These are phyloP conservation scores for Apotomis turbidana DNA, from an alignment of 2,888 invertebrate genomes.

Conservation along the genomic window DNA sequence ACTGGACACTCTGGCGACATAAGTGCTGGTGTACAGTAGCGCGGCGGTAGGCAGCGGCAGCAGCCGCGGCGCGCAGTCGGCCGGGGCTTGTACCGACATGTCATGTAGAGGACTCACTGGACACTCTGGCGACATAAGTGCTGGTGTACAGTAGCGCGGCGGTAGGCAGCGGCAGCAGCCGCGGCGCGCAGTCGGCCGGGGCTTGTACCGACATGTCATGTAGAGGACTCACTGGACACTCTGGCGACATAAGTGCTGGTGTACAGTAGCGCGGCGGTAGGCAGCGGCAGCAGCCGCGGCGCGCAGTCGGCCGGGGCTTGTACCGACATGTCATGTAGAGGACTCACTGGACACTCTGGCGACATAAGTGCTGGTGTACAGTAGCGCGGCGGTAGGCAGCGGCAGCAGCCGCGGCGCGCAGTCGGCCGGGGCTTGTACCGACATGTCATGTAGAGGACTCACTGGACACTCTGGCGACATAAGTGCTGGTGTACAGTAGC, in stretches of 20 bases:
- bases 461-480: constrained; percentile 61
- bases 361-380: constrained; percentile 61
- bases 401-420: constrained; percentile 26
- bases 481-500: constrained; percentile 60
- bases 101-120: constrained; percentile 50
- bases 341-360: constrained; percentile 59
- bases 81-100: too few relatives aligned
- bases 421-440: too few relatives aligned
- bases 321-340: too few relatives aligned
- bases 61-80: too few relatives aligned
- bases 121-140: constrained; percentile 58
- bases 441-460: constrained; percentile 40
- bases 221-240: constrained; percentile 54
- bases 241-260: constrained; percentile 58
- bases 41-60: constrained; percentile 43
- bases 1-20: constrained; percentile 54
- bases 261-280: constrained; percentile 56
- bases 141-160: constrained; percentile 58
- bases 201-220: too few relatives aligned
- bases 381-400: constrained; percentile 49
- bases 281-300: constrained; percentile 42
- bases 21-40: constrained; percentile 60
- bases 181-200: too few relatives aligned
- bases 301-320: too few relatives aligned
- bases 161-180: constrained; percentile 44